These are phyloP conservation scores for Disparrhopalites patrizii DNA, from an alignment of 2,888 invertebrate species.

Conservation along the genomic window DNA sequence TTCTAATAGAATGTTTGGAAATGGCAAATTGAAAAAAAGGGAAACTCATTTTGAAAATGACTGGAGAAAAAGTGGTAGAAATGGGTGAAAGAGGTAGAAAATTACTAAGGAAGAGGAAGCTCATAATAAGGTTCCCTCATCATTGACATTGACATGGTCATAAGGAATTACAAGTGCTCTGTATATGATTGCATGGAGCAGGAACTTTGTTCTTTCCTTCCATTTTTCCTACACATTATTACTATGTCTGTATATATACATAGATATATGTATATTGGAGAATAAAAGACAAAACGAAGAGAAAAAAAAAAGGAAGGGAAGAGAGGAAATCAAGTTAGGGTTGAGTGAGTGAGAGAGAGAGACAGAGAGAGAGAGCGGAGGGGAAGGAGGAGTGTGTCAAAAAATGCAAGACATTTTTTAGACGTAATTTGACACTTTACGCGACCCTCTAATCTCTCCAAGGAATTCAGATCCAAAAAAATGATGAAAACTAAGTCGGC, in stretches of 20 bases:
- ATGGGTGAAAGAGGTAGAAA: too few species aligned
- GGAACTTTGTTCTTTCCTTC: too few species aligned
- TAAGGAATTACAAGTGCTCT: neutral
- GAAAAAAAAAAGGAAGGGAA: neutral
- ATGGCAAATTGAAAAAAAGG: too few species aligned
- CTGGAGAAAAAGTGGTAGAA: too few species aligned
- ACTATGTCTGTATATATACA: neutral
- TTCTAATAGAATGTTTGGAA: too few species aligned
- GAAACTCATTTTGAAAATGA: too few species aligned
- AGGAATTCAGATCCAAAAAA: constrained; percentile 31
- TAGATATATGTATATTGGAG: too few species aligned
- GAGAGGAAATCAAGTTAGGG: neutral
- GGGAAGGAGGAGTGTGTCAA: constrained; percentile 26
- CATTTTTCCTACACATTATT: neutral
- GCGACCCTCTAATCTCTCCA: constrained; percentile 37
- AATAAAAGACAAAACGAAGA: neutral
- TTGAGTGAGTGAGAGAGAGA: neutral
- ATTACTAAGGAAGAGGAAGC: too few species aligned
- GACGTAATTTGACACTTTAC: constrained; percentile 48
- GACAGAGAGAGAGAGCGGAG: neutral
- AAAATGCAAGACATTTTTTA: constrained; percentile 47
- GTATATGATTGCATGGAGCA: too few species aligned
- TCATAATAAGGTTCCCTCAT: too few species aligned
- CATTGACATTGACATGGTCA: neutral
- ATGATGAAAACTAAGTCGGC: constrained; percentile 45